These are phyloP conservation scores for Drosophila orena DNA, from an alignment of 1,140 invertebrate species.

Conservation along the genomic window DNA sequence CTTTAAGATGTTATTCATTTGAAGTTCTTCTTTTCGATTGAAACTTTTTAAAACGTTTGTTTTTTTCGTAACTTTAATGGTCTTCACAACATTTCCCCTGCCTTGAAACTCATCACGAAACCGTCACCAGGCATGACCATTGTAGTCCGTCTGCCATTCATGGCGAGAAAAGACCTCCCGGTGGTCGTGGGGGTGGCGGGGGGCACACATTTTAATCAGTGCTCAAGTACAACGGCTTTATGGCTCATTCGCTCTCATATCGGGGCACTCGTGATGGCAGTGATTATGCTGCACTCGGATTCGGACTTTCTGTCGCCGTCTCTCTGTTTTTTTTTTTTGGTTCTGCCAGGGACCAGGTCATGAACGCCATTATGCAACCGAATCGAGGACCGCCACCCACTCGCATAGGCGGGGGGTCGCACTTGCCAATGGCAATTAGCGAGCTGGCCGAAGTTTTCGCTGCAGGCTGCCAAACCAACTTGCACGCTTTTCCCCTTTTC, in stretches of 20 bases:
- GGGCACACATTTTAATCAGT: constrained; percentile 75
- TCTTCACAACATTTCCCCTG: not conserved
- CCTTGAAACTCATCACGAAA: constrained; percentile 6
- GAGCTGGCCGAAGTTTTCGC: constrained; percentile 55
- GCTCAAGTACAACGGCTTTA: constrained; percentile 73
- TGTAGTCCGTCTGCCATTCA: constrained; percentile 35
- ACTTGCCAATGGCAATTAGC: constrained; percentile 63
- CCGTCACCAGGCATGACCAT: constrained; percentile 22
- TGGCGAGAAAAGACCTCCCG: constrained; percentile 17
- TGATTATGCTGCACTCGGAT: constrained; percentile 54
- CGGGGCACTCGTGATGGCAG: constrained; percentile 56
- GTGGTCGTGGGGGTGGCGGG: constrained; percentile 7
- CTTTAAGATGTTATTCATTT: no score
- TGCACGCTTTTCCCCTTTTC: constrained; percentile 56
- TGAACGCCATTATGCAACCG: constrained; percentile 71
- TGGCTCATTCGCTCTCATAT: constrained; percentile 44
- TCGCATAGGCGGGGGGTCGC: constrained; percentile 7
- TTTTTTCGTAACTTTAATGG: not conserved
- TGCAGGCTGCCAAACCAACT: constrained; percentile 47
- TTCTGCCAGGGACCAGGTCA: constrained; percentile 62
- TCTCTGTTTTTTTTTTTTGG: constrained; percentile 48
- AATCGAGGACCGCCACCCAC: constrained; percentile 38
- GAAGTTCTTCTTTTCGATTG: no score
- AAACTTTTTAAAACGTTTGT: not conserved
- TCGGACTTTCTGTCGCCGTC: constrained; percentile 35